phyloP scores from a whole-genome alignment of 1,140 invertebrate species.

The Lordiphosa stackelbergi region DNA sequence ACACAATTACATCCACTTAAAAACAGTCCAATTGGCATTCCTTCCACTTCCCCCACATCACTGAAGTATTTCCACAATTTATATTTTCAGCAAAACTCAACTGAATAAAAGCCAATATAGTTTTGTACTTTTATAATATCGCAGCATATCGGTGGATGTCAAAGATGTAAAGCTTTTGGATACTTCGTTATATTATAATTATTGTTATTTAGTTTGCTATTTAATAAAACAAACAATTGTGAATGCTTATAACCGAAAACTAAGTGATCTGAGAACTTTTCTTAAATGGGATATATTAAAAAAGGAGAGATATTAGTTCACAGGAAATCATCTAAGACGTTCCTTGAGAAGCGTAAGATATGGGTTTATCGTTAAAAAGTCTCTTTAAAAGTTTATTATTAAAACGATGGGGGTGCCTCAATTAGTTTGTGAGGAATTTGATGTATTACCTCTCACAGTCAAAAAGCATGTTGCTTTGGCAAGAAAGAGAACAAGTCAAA shows the following conservation, averaged over 20 bases:
- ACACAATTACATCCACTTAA: too few species aligned
- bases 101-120: constrained; percentile 46
- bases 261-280: neutral
- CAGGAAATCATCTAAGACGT: too few species aligned
- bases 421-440: too few species aligned
- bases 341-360: too few species aligned
- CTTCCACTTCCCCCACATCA: neutral
- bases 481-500: too few species aligned
- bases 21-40: neutral
- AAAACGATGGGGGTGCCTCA: too few species aligned
- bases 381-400: too few species aligned
- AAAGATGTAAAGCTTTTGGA: constrained; percentile 65
- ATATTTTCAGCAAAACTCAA: constrained; percentile 63
- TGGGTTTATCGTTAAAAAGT: too few species aligned
- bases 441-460: too few species aligned
- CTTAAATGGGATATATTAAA: too few species aligned
- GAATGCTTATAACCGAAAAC: constrained; percentile 28
- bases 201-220: constrained; percentile 71
- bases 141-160: constrained; percentile 55
- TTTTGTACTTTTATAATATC: constrained; percentile 54
- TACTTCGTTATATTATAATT: constrained; percentile 46
- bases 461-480: too few species aligned
- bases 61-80: constrained; percentile 31
- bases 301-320: too few species aligned
- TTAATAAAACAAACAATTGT: constrained; percentile 51